Conservation (phyloP, 2,113 vertebrate species). For the Dasyurus viverrinus region DNA sequence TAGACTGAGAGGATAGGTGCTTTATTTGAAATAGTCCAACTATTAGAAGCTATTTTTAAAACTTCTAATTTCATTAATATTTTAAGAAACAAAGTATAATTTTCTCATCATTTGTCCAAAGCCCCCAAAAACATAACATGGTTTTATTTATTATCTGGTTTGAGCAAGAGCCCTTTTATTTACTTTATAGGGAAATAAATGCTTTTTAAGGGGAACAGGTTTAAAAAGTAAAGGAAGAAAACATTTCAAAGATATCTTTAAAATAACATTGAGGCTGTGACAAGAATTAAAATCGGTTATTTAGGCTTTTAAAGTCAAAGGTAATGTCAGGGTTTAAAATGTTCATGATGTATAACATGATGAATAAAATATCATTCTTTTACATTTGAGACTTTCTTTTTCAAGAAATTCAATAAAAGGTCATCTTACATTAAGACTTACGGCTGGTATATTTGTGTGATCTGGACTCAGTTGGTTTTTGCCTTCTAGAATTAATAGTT, state of each 20-base stretch:
- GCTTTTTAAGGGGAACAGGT: not conserved
- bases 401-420: not conserved
- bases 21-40: not conserved
- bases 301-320: not conserved
- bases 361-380: not conserved
- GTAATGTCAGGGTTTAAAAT: not conserved
- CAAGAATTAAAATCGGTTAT: not conserved
- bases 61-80: slow-evolving; percentile 24
- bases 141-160: not conserved
- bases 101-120: slow-evolving; percentile 11
- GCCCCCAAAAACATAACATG: not conserved
- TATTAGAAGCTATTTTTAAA: not conserved
- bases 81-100: not conserved
- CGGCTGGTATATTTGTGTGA: not conserved
- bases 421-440: not conserved
- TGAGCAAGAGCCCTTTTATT: not conserved
- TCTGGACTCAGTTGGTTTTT: not conserved
- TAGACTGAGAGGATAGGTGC: not conserved
- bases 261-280: not conserved
- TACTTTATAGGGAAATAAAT: slow-evolving; percentile 1
- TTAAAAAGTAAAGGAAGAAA: slow-evolving; percentile 1
- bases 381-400: slow-evolving; percentile 32
- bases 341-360: not conserved
- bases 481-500: not conserved
- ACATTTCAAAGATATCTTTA: not conserved